A percentile compares a stretch with the other conserved stretches of the same genome.
These are phyloP conservation scores for Cinclus cinclus DNA, from an alignment of 2,113 vertebrate species.

Conservation along the genomic window DNA sequence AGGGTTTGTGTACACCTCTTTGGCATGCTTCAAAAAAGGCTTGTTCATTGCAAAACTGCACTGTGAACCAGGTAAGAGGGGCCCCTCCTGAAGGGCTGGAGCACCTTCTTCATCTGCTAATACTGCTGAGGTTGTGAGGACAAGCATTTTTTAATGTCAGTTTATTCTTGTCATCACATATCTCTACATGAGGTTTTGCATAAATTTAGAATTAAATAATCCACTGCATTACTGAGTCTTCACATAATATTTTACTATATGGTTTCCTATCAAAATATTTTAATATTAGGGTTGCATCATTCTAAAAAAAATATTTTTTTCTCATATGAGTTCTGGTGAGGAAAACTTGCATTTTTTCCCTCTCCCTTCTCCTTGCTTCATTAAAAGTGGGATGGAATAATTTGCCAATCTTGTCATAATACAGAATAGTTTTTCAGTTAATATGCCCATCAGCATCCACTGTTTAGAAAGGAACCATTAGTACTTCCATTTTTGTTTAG, in stretches of 20 bases:
- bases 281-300: not conserved
- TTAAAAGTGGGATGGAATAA: not conserved
- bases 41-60: not conserved
- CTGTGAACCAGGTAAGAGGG: not conserved
- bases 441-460: not conserved
- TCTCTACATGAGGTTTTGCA: not conserved
- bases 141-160: not conserved
- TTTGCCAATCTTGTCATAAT: not conserved
- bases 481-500: not conserved
- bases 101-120: not conserved
- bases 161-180: not conserved
- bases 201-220: not conserved
- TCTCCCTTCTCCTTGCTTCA: not conserved
- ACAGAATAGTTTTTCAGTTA: not conserved
- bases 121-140: not conserved
- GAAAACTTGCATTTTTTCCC: not conserved
- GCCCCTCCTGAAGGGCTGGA: not conserved
- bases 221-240: not conserved
- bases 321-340: not conserved
- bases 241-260: not conserved
- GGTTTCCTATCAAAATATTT: not conserved
- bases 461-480: not conserved
- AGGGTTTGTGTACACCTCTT: not conserved
- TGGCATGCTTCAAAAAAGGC: fast-evolving
- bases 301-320: not conserved